Conservation (phyloP, 1,140 invertebrate species). For the Lasioglossum albipes region DNA sequence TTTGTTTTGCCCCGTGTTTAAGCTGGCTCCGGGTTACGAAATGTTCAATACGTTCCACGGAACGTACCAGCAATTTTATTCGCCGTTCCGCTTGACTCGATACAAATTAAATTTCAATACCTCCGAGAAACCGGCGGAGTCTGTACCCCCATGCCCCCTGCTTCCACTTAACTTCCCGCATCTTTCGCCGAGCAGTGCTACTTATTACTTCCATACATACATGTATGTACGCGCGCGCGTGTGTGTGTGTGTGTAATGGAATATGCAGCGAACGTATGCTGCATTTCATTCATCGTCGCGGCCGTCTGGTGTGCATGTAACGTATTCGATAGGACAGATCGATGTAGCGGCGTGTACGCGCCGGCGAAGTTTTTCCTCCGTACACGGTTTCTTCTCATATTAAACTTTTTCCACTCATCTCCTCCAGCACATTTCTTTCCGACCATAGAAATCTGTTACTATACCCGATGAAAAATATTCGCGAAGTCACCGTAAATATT, state of each 20-base stretch:
- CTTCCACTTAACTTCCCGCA: conserved; percentile 4
- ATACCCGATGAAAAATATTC: conserved; percentile 25
- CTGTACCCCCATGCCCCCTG: not conserved
- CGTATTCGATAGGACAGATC: not conserved
- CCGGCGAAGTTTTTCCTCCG: not conserved
- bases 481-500: conserved; percentile 23
- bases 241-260: not conserved
- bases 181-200: not conserved
- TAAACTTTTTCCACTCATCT: conserved; percentile 33
- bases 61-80: conserved; percentile 1
- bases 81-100: conserved; percentile 18
- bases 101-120: conserved; percentile 42
- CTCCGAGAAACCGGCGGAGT: not conserved
- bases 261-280: conserved; percentile 21
- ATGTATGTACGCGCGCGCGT: no score
- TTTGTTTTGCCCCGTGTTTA: not conserved
- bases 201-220: conserved; percentile 26
- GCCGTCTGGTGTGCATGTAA: not conserved
- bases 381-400: conserved; percentile 29
- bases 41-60: not conserved
- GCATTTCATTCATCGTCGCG: conserved; percentile 14
- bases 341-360: conserved; percentile 12
- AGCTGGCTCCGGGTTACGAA: not conserved
- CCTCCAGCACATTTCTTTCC: not conserved
- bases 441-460: conserved; percentile 25